A percentile compares a stretch with the other conserved stretches of the same genome.
These are phyloP conservation scores for Cryptosula pallasiana DNA, from an alignment of 2,888 invertebrate species.

Conservation along the genomic window DNA sequence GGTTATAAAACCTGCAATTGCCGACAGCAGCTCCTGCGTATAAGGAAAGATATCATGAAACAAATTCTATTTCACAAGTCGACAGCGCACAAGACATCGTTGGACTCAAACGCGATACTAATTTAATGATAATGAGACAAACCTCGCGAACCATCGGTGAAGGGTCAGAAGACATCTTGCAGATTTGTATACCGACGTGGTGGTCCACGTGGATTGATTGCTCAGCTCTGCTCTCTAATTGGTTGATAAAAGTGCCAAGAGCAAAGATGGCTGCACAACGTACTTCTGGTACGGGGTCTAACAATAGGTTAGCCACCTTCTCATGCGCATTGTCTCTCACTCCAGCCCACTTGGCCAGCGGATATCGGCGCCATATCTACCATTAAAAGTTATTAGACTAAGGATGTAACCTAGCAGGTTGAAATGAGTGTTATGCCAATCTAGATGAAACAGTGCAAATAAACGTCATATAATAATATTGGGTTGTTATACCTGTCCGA, in stretches of 20 bases:
- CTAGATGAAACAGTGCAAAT: too few species aligned
- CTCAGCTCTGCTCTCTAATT: slow-evolving; percentile 71
- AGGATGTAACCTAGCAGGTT: too few species aligned
- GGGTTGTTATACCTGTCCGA: slow-evolving; percentile 64
- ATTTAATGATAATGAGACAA: too few species aligned
- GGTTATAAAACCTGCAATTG: slow-evolving; percentile 74
- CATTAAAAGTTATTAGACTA: too few species aligned
- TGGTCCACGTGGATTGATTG: slow-evolving; percentile 92
- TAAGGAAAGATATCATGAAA: too few species aligned
- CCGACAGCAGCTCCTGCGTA: slow-evolving; percentile 68
- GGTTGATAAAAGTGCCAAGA: slow-evolving; percentile 85
- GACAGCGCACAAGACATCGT: too few species aligned
- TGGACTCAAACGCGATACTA: too few species aligned
- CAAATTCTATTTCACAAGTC: too few species aligned
- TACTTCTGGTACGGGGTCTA: slow-evolving; percentile 81
- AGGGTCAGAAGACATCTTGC: slow-evolving; percentile 75
- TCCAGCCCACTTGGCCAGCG: slow-evolving; percentile 72
- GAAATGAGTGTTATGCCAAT: too few species aligned
- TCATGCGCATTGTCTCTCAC: slow-evolving; percentile 94
- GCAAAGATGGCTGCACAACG: slow-evolving; percentile 91
- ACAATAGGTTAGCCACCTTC: slow-evolving; percentile 75
- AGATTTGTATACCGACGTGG: slow-evolving; percentile 79
- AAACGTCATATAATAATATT: not conserved
- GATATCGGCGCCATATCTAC: slow-evolving; percentile 51
- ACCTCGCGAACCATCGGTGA: slow-evolving; percentile 77